These are phyloP conservation scores for Chloroceryle inda DNA, from an alignment of 2,797 vertebrate genomes.

Conservation along the genomic window DNA sequence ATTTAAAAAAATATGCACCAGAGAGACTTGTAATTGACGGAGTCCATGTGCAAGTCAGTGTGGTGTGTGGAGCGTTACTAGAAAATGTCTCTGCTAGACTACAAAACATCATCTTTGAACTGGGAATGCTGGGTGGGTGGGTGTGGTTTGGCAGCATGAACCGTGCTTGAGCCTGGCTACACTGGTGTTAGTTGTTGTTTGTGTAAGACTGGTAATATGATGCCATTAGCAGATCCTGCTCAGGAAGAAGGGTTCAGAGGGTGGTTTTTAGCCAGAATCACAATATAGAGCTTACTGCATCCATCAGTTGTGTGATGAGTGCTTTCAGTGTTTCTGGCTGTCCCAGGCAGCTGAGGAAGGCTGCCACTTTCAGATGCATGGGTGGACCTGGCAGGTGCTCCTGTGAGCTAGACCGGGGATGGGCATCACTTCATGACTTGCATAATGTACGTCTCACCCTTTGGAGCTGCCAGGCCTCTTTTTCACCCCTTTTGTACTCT, in stretches of 20 bases:
- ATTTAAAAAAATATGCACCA: not conserved
- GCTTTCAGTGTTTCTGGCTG: not conserved
- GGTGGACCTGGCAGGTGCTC: not conserved
- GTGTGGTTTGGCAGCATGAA: not conserved
- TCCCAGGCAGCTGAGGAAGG: not conserved
- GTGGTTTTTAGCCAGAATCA: not conserved
- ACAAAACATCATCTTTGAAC: not conserved
- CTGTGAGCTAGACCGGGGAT: not conserved
- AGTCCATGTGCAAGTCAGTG: fast-evolving
- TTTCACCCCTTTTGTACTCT: not conserved
- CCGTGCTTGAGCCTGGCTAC: not conserved
- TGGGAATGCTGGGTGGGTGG: not conserved
- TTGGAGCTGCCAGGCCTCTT: not conserved
- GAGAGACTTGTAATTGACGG: not conserved
- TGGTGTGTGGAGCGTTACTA: fast-evolving
- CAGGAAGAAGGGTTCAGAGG: not conserved
- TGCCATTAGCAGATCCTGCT: not conserved
- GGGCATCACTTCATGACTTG: not conserved
- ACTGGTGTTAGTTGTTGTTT: not conserved
- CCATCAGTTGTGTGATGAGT: not conserved
- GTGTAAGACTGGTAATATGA: too few relatives aligned
- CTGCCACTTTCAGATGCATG: not conserved
- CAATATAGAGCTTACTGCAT: not conserved
- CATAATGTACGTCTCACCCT: not conserved
- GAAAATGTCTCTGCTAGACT: not conserved